A percentile compares a stretch with the other conserved stretches of the same genome.
These are phyloP conservation scores for Melanotaenia pygmaea DNA, from an alignment of 2,797 vertebrate species.

Conservation along the genomic window DNA sequence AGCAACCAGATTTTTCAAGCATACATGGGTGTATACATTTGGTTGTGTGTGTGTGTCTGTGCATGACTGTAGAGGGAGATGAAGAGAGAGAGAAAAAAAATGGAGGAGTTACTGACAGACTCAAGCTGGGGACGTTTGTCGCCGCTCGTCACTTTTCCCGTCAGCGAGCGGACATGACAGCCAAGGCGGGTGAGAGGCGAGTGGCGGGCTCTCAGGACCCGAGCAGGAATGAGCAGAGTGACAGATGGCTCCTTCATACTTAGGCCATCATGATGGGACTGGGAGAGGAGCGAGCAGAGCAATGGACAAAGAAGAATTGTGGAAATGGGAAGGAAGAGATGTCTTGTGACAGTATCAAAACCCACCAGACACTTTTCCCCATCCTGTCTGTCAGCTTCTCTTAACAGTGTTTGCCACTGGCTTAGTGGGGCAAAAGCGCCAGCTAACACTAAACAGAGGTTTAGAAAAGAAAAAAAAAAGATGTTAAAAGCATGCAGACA, in stretches of 20 bases:
- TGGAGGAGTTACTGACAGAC: constrained; percentile 69
- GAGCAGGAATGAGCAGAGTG: constrained; percentile 74
- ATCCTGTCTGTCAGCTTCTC: constrained; percentile 65
- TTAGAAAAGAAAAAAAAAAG: neutral
- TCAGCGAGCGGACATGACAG: constrained; percentile 88
- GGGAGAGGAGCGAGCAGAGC: constrained; percentile 49
- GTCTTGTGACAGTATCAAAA: constrained; percentile 79
- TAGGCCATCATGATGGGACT: constrained; percentile 86
- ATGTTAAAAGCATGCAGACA: constrained; percentile 20
- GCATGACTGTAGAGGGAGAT: constrained; percentile 8
- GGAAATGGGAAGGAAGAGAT: constrained; percentile 60
- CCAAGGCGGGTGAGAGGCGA: constrained; percentile 86
- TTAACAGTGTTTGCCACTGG: constrained; percentile 53
- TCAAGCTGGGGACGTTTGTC: constrained; percentile 82
- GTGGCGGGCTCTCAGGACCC: constrained; percentile 86
- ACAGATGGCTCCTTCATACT: constrained; percentile 80
- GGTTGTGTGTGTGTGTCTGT: constrained; percentile 8
- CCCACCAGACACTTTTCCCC: constrained; percentile 64
- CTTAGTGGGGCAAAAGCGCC: constrained; percentile 40
- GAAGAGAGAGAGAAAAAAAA: neutral
- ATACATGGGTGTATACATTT: constrained; percentile 43
- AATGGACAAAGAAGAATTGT: constrained; percentile 64
- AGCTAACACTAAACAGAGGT: constrained; percentile 40
- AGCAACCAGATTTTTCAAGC: constrained; percentile 59
- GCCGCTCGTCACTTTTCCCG: constrained; percentile 76